A percentile compares a stretch with the other conserved stretches of the same genome.
These are phyloP conservation scores for Peromyscus maniculatus DNA, from an alignment of 2,113 vertebrate genomes.

Conservation along the genomic window DNA sequence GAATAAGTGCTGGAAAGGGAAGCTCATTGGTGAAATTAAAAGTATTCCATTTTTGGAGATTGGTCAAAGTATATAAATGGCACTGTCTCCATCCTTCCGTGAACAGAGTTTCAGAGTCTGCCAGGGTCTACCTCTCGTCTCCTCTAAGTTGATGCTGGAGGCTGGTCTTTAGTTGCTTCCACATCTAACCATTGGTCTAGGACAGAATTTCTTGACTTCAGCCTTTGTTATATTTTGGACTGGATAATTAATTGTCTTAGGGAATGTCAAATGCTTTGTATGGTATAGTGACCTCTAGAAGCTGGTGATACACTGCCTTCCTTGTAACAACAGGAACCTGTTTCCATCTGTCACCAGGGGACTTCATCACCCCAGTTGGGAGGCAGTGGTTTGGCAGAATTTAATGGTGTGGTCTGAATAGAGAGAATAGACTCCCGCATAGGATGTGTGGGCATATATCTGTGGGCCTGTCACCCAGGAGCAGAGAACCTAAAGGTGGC, in stretches of 20 bases:
- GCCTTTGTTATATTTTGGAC: not conserved
- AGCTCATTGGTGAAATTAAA: conserved; percentile 24
- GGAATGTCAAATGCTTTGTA: not conserved
- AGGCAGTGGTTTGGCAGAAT: not conserved
- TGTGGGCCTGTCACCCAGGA: not conserved
- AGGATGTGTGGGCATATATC: no score
- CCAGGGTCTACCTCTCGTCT: not conserved
- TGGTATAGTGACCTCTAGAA: not conserved
- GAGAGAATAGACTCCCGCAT: not conserved
- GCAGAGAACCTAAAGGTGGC: not conserved
- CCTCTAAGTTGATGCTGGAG: not conserved
- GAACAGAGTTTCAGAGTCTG: conserved; percentile 25
- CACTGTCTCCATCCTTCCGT: not conserved
- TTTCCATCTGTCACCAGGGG: not conserved
- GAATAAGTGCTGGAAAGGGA: not conserved
- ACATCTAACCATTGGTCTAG: not conserved
- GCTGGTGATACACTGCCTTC: no score
- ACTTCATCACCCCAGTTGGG: not conserved
- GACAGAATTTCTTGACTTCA: not conserved
- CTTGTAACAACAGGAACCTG: not conserved
- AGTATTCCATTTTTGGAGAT: not conserved
- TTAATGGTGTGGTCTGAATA: not conserved
- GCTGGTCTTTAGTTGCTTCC: not conserved
- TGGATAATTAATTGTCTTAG: not conserved
- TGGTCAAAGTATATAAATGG: conserved; percentile 22